Base-by-base conservation (phyloP, 2,888 invertebrate species). In the Philopedon plagiatum region DNA sequence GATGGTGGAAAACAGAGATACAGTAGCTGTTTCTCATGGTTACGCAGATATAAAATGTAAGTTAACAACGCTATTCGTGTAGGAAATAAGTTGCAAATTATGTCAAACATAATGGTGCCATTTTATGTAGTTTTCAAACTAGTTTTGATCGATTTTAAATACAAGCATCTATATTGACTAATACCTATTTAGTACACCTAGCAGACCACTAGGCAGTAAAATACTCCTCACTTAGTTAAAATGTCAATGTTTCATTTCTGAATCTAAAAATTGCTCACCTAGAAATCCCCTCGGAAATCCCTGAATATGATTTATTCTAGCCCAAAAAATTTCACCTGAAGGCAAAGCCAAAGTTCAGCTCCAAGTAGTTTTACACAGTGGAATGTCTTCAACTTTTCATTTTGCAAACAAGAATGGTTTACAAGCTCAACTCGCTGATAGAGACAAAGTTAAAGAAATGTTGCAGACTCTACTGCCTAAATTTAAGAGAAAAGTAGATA, bases 291-390 rank as follows among this genome's bases (percentile, higher is more conserved):
- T n/a, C n/a, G n/a, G n/a, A n/a, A n/a, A n/a, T n/a, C n/a, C n/a
- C n/a, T n/a, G 19, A 19, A 54, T 21, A 23, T 23, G 1, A 13
- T 11, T 34, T 54, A 4, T 13, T n/a, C 29, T 60, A 86, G 85
- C 85, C 66, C 99, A 99, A 89, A 97, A 98, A 87, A 98, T 99
- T 79, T 95, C 95, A 23, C 98, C 99, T 0, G 97, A 93, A 80
- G 97, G 97, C 23, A 99, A 99, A 86, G 93, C 97, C 23, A 99
- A 99, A 87, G 96, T 99, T 65, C 99, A 99, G 85, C 88, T 99
- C 13, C 99, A 99, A 89, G 92, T 99, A 18, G 96, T 98, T 18
- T 87, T 99, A 75, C 96, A 98, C 79, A 96, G 96, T 87, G 96
- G 96, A 19, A 91, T 94, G 57, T 95, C 96, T 56, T 96, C 97